Evolutionary conservation across 2,888 invertebrate genomes (phyloP).

Genomic region (Heliconius charithonia): DNA sequence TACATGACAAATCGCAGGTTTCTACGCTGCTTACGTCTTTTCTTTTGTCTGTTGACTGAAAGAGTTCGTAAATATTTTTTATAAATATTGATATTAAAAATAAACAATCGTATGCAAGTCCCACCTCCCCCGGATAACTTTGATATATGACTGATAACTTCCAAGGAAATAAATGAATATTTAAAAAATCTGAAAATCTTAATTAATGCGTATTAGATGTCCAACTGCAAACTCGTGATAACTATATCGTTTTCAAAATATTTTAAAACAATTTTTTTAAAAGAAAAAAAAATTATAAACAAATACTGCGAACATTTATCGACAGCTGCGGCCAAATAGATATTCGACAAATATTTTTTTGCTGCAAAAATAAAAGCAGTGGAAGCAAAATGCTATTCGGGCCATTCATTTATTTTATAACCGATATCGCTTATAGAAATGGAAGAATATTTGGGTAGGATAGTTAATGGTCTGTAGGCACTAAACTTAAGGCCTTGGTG

Average conservation of each 20-base stretch:
- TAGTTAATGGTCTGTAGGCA: neutral
- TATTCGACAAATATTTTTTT: conserved; percentile 18
- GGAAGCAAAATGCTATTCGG: conserved; percentile 1
- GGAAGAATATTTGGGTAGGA: neutral
- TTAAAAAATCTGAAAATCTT: no score
- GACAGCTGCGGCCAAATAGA: conserved; percentile 27
- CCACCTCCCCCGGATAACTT: no score
- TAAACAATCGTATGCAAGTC: no score
- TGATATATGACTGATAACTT: no score
- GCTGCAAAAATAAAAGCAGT: conserved; percentile 8
- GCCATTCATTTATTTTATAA: conserved; percentile 25
- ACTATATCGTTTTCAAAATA: neutral
- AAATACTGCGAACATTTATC: conserved; percentile 16
- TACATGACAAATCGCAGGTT: no score
- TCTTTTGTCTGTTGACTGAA: no score
- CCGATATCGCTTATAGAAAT: conserved; percentile 9
- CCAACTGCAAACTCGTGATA: neutral
- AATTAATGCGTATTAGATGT: no score
- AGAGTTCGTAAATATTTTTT: no score
- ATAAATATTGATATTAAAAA: no score
- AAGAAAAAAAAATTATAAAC: neutral
- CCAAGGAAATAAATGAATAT: no score
- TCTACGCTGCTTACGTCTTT: no score
- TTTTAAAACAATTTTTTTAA: neutral
- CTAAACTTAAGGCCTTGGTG: neutral